A percentile compares a stretch with the other conserved stretches of the same genome.
Conservation (phyloP, 2,797 vertebrate genomes). For the Cynodonichthys magdalenae region DNA sequence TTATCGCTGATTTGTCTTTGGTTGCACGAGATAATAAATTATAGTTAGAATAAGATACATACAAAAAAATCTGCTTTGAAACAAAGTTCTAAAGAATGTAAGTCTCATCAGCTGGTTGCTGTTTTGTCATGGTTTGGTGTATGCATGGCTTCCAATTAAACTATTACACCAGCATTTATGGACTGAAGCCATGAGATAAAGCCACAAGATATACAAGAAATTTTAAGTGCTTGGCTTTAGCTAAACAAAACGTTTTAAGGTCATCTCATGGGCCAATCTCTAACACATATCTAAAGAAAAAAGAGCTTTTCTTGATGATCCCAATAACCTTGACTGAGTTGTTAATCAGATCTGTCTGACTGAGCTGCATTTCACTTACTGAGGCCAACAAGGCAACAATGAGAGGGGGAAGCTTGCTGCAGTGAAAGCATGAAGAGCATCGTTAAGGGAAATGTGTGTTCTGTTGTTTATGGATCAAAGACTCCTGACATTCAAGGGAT, state of each 20-base stretch:
- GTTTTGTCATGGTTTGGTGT: not conserved
- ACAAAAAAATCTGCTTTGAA: too few species aligned
- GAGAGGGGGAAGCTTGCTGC: not conserved
- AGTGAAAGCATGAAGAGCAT: not conserved
- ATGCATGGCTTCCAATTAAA: not conserved
- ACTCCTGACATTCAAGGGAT: not conserved
- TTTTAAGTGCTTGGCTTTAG: not conserved
- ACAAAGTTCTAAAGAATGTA: not conserved
- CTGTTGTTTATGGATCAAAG: not conserved
- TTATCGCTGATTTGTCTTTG: too few species aligned
- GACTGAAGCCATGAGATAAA: not conserved
- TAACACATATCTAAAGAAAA: not conserved
- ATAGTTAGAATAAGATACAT: too few species aligned
- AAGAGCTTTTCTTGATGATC: not conserved
- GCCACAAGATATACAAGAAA: not conserved
- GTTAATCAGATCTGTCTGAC: not conserved
- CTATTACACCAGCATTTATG: not conserved
- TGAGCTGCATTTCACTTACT: slow-evolving; percentile 3
- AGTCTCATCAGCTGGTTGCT: not conserved
- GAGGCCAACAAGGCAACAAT: not conserved
- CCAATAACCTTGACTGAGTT: slow-evolving; percentile 2
- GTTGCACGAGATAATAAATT: too few species aligned
- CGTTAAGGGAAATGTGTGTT: not conserved
- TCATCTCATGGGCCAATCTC: not conserved
- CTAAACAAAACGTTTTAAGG: not conserved